A percentile compares a stretch with the other conserved stretches of the same genome.
phyloP scores from a whole-genome alignment of 2,113 vertebrate genomes.

The Naja naja region DNA sequence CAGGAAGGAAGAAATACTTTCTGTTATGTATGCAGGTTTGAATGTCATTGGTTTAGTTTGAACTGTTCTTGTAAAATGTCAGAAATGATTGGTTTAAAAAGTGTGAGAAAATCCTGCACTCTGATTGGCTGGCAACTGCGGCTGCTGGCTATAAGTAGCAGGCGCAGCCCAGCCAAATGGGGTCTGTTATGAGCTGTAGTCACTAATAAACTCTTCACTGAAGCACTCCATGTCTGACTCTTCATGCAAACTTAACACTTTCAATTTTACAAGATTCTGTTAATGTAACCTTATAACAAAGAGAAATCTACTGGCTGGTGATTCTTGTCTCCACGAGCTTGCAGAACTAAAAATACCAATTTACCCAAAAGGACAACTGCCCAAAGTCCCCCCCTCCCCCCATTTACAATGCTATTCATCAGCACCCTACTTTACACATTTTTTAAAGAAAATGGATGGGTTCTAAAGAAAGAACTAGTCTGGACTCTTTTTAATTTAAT shows the following conservation, averaged over 20 bases:
- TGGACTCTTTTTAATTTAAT: not conserved
- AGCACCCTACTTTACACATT: not conserved
- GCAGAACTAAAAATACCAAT: not conserved
- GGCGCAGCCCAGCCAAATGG: too few relatives aligned
- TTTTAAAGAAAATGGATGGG: not conserved
- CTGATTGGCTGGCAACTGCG: too few relatives aligned
- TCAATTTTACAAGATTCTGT: not conserved
- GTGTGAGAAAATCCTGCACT: too few relatives aligned
- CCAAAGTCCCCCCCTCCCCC: not conserved
- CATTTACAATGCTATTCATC: not conserved
- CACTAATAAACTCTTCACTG: too few relatives aligned
- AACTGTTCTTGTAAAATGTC: too few relatives aligned
- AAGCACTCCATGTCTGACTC: too few relatives aligned
- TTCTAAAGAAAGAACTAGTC: not conserved
- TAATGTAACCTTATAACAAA: not conserved
- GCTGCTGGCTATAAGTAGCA: too few relatives aligned
- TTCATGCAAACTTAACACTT: too few relatives aligned
- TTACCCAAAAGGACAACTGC: not conserved
- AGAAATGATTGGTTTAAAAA: too few relatives aligned
- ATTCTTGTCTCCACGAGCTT: not conserved
- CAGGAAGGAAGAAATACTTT: not conserved
- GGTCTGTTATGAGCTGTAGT: too few relatives aligned
- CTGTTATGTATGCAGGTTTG: too few relatives aligned
- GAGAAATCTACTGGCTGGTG: not conserved
- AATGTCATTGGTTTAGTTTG: too few relatives aligned